Evolutionary conservation across 2,888 invertebrate species (phyloP).

Genomic region (Epistrophe eligans): DNA sequence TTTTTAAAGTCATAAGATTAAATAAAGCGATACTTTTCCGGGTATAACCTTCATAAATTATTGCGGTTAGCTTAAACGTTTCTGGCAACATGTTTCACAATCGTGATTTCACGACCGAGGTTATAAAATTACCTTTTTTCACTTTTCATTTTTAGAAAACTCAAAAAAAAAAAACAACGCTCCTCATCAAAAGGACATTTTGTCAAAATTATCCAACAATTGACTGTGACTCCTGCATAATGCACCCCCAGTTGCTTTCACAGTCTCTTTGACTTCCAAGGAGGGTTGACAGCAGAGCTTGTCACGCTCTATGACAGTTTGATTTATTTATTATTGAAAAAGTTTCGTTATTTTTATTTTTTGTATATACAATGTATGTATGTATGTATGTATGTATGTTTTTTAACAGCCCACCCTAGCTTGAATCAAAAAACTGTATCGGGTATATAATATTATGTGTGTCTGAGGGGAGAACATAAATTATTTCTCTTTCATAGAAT

Average conservation of each 20-base stretch:
- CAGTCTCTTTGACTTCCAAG: slow-evolving; percentile 23
- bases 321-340: slow-evolving; percentile 83
- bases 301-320: slow-evolving; percentile 81
- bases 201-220: slow-evolving; percentile 64
- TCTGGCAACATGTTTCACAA: slow-evolving; percentile 56
- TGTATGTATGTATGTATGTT: too few relatives aligned
- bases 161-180: neutral
- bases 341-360: slow-evolving; percentile 72
- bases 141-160: slow-evolving; percentile 38
- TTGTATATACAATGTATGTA: too few relatives aligned
- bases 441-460: slow-evolving; percentile 9
- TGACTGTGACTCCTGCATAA: slow-evolving; percentile 51
- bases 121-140: slow-evolving; percentile 13
- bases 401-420: neutral
- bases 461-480: slow-evolving; percentile 58
- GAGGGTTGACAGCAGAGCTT: slow-evolving; percentile 35
- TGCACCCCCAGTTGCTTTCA: slow-evolving; percentile 6
- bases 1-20: too few relatives aligned
- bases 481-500: slow-evolving; percentile 68
- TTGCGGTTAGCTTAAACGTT: neutral
- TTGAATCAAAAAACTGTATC: neutral
- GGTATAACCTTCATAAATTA: too few relatives aligned
- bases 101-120: neutral
- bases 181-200: slow-evolving; percentile 67
- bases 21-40: too few relatives aligned